phyloP scores from a whole-genome alignment of 1,140 invertebrate species.

The Centruroides vittatus region DNA sequence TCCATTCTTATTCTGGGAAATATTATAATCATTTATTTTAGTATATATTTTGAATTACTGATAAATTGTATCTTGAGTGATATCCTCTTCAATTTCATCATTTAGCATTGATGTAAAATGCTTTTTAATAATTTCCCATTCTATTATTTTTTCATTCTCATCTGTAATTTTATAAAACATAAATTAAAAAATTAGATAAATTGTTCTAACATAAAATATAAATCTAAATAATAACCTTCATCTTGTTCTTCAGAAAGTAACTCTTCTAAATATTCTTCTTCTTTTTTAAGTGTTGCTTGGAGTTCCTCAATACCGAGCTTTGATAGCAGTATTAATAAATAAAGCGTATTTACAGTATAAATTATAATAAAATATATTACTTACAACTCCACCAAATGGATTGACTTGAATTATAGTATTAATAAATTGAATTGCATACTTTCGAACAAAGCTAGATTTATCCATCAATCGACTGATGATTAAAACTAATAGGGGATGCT shows the following conservation, averaged over 20 bases:
- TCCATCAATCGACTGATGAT: conserved; percentile 52
- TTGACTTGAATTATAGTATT: conserved; percentile 58
- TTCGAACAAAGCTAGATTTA: conserved; percentile 57
- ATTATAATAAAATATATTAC: background rate
- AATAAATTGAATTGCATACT: conserved; percentile 56
- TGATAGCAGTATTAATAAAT: background rate
- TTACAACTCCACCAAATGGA: conserved; percentile 49
- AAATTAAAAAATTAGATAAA: too few relatives aligned
- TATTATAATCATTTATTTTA: too few relatives aligned
- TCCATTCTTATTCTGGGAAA: too few relatives aligned
- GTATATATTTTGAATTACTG: too few relatives aligned
- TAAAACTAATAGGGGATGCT: conserved; percentile 44
- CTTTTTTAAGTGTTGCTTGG: background rate
- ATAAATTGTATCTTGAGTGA: too few relatives aligned
- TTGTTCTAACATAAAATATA: too few relatives aligned
- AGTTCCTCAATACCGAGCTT: background rate
- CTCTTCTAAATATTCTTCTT: background rate
- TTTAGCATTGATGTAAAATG: too few relatives aligned
- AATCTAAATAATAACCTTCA: background rate
- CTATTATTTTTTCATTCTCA: too few relatives aligned
- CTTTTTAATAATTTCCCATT: too few relatives aligned
- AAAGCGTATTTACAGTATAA: too few relatives aligned
- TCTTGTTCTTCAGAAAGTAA: background rate
- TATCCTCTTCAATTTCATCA: too few relatives aligned
- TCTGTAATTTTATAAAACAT: too few relatives aligned